phyloP scores from a whole-genome alignment of 2,888 invertebrate species.

The Aspidapion aeneum region DNA sequence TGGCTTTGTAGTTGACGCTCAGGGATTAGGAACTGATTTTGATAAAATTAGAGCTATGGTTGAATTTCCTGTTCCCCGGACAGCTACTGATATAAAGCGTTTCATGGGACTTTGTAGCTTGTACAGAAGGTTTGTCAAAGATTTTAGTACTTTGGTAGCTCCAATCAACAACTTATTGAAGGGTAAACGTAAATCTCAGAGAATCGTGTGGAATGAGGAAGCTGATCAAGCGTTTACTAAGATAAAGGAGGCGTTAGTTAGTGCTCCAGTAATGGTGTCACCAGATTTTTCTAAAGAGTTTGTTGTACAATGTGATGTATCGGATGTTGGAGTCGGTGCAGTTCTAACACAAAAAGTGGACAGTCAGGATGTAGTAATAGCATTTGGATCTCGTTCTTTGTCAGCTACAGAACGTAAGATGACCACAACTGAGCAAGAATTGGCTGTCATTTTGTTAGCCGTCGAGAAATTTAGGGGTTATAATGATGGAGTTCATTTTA shows the following conservation, averaged over 20 bases:
- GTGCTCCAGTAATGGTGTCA: conserved; percentile 22
- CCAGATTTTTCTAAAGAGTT: conserved; percentile 27
- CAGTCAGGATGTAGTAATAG: conserved; percentile 17
- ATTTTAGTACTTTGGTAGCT: conserved; percentile 5
- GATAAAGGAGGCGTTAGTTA: conserved; percentile 14
- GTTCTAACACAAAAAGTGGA: no score
- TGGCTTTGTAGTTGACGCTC: no score
- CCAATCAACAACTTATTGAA: conserved; percentile 7
- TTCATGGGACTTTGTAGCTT: conserved; percentile 10
- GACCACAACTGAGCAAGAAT: conserved; percentile 20
- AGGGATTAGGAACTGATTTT: no score
- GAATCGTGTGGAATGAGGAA: conserved; percentile 23
- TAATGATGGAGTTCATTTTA: conserved; percentile 16
- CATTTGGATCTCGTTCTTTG: conserved; percentile 28
- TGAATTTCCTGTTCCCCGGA: conserved; percentile 1
- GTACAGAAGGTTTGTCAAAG: conserved; percentile 7
- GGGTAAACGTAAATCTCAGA: conserved; percentile 11
- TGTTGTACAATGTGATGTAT: conserved; percentile 31
- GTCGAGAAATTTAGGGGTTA: conserved; percentile 15
- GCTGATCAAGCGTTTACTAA: conserved; percentile 17
- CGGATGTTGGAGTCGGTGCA: no score
- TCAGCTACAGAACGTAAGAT: conserved; percentile 20
- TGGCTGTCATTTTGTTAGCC: conserved; percentile 21
- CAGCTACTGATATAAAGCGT: background rate
- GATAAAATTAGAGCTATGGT: conserved; percentile 8